phyloP scores from a whole-genome alignment of 2,113 vertebrate species.

The Struthidea cinerea region DNA sequence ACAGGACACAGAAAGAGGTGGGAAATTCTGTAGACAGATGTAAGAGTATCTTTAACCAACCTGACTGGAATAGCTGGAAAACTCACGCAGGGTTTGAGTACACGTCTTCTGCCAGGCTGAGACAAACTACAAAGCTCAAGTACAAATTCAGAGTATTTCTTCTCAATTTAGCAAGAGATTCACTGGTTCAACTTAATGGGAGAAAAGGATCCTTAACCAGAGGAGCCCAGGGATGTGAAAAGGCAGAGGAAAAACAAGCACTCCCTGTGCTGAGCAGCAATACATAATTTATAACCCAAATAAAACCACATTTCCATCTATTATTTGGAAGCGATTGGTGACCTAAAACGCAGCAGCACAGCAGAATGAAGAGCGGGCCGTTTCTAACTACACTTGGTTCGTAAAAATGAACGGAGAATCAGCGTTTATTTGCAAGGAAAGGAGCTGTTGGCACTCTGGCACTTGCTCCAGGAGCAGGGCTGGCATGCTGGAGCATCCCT shows the following conservation, averaged over 20 bases:
- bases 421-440: background rate
- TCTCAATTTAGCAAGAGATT: background rate
- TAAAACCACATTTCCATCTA: background rate
- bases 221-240: background rate
- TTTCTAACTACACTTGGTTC: background rate
- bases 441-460: background rate
- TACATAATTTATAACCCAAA: background rate
- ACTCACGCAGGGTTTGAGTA: background rate
- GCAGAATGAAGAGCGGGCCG: background rate
- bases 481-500: background rate
- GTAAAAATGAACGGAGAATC: background rate
- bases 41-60: background rate
- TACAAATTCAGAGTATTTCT: background rate
- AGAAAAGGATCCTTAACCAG: background rate
- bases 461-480: fast-evolving
- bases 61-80: background rate
- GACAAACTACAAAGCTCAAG: background rate
- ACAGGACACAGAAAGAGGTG: background rate
- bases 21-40: background rate
- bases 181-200: background rate
- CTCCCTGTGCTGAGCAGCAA: background rate
- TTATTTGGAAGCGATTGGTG: background rate
- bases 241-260: background rate
- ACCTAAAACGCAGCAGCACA: background rate
- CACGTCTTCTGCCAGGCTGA: background rate